Base-by-base conservation (phyloP, 2,797 vertebrate genomes). In the Picus viridis region DNA sequence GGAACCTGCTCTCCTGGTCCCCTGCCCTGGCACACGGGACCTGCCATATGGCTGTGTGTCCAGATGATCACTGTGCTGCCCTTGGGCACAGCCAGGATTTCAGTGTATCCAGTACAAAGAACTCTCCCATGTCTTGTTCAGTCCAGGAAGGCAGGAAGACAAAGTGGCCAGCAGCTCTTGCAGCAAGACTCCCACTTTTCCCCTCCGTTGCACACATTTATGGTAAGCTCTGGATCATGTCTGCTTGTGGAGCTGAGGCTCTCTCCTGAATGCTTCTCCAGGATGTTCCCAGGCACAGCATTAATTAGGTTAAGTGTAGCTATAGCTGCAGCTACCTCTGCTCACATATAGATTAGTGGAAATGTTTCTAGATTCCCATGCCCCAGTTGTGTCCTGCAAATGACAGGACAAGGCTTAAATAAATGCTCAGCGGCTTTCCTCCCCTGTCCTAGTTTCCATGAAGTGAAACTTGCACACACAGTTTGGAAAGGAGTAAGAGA, bases 1-100 rank as follows among this genome's bases (percentile, higher is more conserved):
- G 56, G 82, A 81, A 86, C 26, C 34, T 49, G 36, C 56, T 92
- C 59, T 89, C 59, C 36, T 41, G 77, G 53, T 83, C 86, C n/a
- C 29, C 63, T 78, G 3, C 18, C 41, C 86, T 81, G 86, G 65
- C 90, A 83, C 1, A 0, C 19, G 4, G 1, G 18, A 57, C 79
- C 59, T 83, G 89, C 89, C 87, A 78, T 81, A 85, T 83, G 94
- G 79, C 64, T n/a, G 0, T 18, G 34, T 59, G 87, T 92, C 73
- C 82, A 78, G 79, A 75, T 41, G 84, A 89, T 81, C 53, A 27
- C 72, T 5, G 19, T 19, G 62, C 36, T 83, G 69, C 56, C 69
- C 23, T 6, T 56, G 76, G 62, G 56, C 27, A n/a, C 43, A 24
- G 62, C 16, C 36, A 81, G 70, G 23, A 36, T 78, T 89, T 59